A percentile compares a stretch with the other conserved stretches of the same genome.
Evolutionary conservation across 2,888 invertebrate species (phyloP).

Genomic region (Lottia gigantea): DNA sequence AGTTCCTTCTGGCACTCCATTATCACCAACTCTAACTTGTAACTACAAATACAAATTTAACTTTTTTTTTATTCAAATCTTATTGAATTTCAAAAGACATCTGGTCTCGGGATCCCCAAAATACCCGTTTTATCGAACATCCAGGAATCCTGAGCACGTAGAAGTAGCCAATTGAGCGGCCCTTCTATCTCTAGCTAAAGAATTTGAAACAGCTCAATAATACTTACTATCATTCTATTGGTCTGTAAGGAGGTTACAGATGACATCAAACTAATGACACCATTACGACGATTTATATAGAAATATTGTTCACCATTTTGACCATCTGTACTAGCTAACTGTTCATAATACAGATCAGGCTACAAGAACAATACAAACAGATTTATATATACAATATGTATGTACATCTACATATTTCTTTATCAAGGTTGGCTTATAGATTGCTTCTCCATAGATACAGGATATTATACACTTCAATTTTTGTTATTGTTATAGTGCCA

Average conservation of each 20-base stretch:
- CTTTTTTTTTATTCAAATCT: neutral
- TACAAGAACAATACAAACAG: neutral
- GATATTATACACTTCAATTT: no score
- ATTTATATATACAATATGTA: neutral
- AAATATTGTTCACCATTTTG: conserved; percentile 11
- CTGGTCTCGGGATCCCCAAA: no score
- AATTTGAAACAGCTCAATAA: no score
- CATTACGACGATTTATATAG: conserved; percentile 5
- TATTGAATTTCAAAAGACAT: neutral
- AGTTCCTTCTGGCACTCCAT: conserved; percentile 33
- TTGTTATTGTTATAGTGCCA: no score
- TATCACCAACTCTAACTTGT: conserved; percentile 45
- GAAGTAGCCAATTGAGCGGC: no score
- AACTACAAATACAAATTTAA: conserved; percentile 28
- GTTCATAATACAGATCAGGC: conserved; percentile 12
- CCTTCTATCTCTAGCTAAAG: no score
- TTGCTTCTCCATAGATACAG: no score
- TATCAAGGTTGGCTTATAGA: no score
- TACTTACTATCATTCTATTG: no score
- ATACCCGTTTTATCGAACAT: no score
- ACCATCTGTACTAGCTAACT: neutral
- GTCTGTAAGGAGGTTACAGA: no score
- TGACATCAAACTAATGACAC: conserved; percentile 5
- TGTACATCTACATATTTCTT: neutral
- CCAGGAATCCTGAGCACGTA: no score